These are phyloP conservation scores for Progne subis DNA, from an alignment of 2,113 vertebrate species.

Conservation along the genomic window DNA sequence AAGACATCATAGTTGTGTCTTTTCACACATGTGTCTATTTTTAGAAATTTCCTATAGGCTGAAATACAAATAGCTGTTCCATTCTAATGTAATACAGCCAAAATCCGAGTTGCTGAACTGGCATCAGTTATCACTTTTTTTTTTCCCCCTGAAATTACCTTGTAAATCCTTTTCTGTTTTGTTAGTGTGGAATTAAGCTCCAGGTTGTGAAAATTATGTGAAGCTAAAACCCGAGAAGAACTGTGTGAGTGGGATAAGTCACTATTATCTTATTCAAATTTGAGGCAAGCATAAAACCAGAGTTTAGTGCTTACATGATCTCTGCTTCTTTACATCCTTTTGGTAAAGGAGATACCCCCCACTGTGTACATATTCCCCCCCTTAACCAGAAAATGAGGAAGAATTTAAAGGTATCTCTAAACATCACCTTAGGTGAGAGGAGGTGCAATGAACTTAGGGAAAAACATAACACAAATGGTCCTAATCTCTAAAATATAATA, in stretches of 20 bases:
- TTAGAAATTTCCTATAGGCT: neutral
- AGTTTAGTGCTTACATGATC: neutral
- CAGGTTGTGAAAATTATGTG: neutral
- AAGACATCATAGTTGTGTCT: neutral
- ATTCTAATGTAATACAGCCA: neutral
- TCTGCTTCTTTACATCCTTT: neutral
- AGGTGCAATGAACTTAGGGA: neutral
- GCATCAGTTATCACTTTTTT: neutral
- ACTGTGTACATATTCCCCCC: neutral
- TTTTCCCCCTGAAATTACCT: neutral
- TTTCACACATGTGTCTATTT: neutral
- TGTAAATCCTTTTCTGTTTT: neutral
- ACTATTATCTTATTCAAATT: neutral
- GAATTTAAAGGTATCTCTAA: neutral
- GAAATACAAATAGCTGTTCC: neutral
- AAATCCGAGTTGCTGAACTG: neutral
- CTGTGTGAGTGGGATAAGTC: neutral
- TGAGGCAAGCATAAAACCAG: neutral
- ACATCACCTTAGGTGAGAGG: neutral
- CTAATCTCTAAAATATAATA: neutral
- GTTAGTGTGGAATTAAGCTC: neutral
- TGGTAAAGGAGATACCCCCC: neutral
- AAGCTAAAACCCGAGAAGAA: neutral
- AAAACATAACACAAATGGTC: neutral
- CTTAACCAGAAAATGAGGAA: neutral